Percentiles rank a stretch among this genome's conserved stretches.
Conservation (phyloP, 2,888 invertebrate species). For the Drosophila fungiperda region DNA sequence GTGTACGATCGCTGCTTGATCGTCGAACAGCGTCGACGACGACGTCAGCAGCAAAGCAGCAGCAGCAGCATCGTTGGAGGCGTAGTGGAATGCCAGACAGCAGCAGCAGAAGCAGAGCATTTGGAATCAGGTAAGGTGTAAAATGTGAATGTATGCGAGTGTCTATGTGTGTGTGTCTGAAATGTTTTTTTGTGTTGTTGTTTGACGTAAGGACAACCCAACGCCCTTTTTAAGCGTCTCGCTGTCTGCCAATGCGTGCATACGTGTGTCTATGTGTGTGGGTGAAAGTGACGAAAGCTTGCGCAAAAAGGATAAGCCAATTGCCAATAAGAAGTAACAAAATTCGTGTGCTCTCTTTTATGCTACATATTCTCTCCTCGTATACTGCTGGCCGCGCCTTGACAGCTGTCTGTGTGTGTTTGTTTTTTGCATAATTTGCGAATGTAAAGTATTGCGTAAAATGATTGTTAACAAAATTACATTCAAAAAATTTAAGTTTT, state of each 20-base stretch:
- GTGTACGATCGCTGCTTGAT: constrained; percentile 61
- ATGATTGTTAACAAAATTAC: constrained; percentile 32
- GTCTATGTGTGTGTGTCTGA: constrained; percentile 13
- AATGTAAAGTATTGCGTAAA: constrained; percentile 45
- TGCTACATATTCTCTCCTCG: constrained; percentile 16
- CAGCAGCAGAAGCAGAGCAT: constrained; percentile 50
- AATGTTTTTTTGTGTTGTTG: constrained; percentile 30
- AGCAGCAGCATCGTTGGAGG: constrained; percentile 53
- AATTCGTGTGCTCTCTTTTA: constrained; percentile 24
- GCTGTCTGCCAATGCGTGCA: constrained; percentile 63
- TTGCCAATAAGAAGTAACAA: constrained; percentile 46
- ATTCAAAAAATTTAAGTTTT: constrained; percentile 27
- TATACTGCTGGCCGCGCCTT: constrained; percentile 44
- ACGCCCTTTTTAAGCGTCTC: constrained; percentile 72
- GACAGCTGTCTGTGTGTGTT: constrained; percentile 19
- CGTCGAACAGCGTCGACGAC: constrained; percentile 48
- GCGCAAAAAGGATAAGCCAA: constrained; percentile 60
- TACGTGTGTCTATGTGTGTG: constrained; percentile 39
- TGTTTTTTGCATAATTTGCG: constrained; percentile 30
- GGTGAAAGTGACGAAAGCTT: constrained; percentile 70
- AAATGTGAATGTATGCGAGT: constrained; percentile 26
- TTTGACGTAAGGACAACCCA: constrained; percentile 60
- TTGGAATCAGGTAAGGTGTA: constrained; percentile 59
- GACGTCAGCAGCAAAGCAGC: constrained; percentile 46
- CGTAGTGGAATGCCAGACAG: constrained; percentile 62